phyloP scores from a whole-genome alignment of 2,113 vertebrate species.

The Oreochromis tanganicae region DNA sequence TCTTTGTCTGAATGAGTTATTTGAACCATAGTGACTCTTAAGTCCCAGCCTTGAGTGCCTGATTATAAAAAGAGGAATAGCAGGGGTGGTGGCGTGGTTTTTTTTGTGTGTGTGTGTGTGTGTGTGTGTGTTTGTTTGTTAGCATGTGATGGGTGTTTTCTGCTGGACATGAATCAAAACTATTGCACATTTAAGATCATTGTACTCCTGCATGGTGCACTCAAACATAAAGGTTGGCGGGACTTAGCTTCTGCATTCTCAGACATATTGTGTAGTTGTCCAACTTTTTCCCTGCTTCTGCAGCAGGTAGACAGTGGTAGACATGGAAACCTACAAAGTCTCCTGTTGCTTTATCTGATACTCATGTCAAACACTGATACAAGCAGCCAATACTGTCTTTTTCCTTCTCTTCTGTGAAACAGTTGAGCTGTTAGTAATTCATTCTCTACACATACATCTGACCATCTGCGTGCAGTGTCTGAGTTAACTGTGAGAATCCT shows the following conservation, averaged over 20 bases:
- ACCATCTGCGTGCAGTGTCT: neutral
- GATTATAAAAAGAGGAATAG: constrained; percentile 42
- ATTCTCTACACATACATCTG: neutral
- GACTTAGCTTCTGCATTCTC: neutral
- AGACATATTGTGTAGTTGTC: neutral
- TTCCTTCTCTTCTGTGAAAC: neutral
- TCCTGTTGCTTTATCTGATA: neutral
- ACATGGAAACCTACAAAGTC: neutral
- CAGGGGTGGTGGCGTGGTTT: neutral
- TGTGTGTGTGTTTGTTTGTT: neutral
- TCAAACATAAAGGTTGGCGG: neutral
- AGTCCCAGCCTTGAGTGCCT: constrained; percentile 43
- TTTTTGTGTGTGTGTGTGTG: neutral
- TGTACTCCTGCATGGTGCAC: neutral
- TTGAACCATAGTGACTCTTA: constrained; percentile 18
- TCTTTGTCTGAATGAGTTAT: neutral
- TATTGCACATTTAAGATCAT: neutral
- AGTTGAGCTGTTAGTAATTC: neutral
- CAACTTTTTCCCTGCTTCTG: neutral
- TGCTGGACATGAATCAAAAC: neutral
- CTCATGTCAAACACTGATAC: neutral
- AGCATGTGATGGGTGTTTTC: neutral
- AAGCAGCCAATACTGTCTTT: neutral
- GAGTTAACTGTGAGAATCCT: neutral
- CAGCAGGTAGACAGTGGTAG: neutral